Evolutionary conservation across 2,797 vertebrate species (phyloP).

Genomic region (Crax fasciolata): DNA sequence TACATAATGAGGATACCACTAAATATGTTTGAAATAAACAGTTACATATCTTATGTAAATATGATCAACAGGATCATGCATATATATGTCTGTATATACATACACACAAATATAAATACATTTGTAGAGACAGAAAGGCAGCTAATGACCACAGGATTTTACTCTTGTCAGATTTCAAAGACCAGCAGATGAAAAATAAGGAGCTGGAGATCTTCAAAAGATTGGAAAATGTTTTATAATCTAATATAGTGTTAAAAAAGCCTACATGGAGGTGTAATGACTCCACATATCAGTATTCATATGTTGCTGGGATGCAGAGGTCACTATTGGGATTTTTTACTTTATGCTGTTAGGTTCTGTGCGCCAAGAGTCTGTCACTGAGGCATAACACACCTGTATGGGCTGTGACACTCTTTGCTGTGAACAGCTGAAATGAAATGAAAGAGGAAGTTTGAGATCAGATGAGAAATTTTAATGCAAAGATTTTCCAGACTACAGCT

Average conservation of each 20-base stretch:
- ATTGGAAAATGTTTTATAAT: not conserved
- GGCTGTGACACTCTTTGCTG: not conserved
- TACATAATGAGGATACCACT: not conserved
- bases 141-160: not conserved
- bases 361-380: not conserved
- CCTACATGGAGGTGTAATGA: not conserved
- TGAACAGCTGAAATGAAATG: not conserved
- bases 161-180: not conserved
- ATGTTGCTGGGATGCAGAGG: not conserved
- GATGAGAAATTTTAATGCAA: not conserved
- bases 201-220: not conserved
- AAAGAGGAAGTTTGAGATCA: not conserved
- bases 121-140: not conserved
- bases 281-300: not conserved
- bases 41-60: not conserved
- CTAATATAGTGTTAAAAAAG: not conserved
- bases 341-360: not conserved
- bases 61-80: not conserved
- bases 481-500: conserved; percentile 17
- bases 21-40: not conserved
- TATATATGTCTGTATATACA: not conserved
- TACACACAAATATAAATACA: not conserved
- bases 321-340: not conserved
- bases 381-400: not conserved
- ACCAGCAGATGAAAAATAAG: not conserved